A percentile compares a stretch with the other conserved stretches of the same genome.
These are phyloP conservation scores for Botia almorhae DNA, from an alignment of 2,797 vertebrate genomes.

Conservation along the genomic window DNA sequence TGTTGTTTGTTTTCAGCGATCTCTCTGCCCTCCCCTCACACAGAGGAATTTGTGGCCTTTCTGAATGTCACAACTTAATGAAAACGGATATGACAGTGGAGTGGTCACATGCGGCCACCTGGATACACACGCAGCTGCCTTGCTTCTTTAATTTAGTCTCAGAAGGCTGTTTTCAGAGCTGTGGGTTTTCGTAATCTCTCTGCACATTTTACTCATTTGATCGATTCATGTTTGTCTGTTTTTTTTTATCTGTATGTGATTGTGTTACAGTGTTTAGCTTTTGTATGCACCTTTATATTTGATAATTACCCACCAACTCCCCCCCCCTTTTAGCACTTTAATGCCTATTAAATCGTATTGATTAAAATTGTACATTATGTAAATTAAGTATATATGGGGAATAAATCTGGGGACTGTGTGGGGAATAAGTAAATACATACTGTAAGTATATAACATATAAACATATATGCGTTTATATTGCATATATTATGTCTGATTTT, in stretches of 20 bases:
- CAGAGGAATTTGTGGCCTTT: constrained; percentile 52
- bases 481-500: not conserved
- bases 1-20: constrained; percentile 68
- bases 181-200: constrained; percentile 20
- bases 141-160: constrained; percentile 24
- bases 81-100: constrained; percentile 71
- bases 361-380: not conserved
- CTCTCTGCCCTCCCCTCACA: constrained; percentile 19
- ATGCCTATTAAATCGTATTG: not conserved
- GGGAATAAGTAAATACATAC: too few relatives aligned
- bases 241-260: constrained; percentile 28
- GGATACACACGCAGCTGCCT: not conserved
- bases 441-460: too few relatives aligned
- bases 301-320: not conserved
- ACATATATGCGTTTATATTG: too few relatives aligned
- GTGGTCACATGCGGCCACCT: constrained; percentile 57
- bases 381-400: too few relatives aligned
- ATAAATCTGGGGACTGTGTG: too few relatives aligned
- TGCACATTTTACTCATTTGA: constrained; percentile 33
- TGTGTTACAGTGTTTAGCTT: constrained; percentile 8
- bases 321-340: not conserved
- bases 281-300: constrained; percentile 1
- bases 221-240: constrained; percentile 35
- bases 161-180: constrained; percentile 40
- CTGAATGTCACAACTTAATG: constrained; percentile 80